Evolutionary conservation across 2,113 vertebrate genomes (phyloP).

Genomic region (Pomatorhinus ruficollis): DNA sequence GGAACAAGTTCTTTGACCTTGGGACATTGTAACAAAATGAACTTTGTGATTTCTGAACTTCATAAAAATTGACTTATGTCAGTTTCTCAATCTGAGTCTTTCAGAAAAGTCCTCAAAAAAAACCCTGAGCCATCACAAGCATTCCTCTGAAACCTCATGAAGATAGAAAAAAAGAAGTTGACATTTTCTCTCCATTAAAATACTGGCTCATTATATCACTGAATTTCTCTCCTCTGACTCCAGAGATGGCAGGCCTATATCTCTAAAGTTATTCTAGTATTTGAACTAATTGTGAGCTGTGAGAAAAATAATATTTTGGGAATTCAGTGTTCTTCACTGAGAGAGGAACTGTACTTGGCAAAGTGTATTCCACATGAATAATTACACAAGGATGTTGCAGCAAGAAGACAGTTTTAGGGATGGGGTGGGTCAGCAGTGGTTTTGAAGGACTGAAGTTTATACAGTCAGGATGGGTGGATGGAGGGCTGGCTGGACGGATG

Average conservation of each 20-base stretch:
- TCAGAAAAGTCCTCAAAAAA: neutral
- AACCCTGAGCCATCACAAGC: neutral
- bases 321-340: neutral
- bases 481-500: neutral
- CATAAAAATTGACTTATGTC: neutral
- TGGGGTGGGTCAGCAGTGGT: rapidly evolving
- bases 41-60: neutral
- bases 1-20: neutral
- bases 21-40: neutral
- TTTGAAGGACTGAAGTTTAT: neutral
- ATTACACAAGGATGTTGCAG: neutral
- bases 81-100: neutral
- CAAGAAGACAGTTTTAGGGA: neutral
- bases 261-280: neutral
- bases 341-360: neutral
- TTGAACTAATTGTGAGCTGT: neutral
- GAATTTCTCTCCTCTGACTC: neutral
- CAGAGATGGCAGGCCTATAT: neutral
- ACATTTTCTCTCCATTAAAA: neutral
- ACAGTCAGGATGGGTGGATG: neutral
- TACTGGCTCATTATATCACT: neutral
- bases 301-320: neutral
- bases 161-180: neutral
- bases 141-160: neutral
- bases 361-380: conserved; percentile 18